Conservation (phyloP, 2,113 vertebrate genomes). For the Phaethornis superciliosus region DNA sequence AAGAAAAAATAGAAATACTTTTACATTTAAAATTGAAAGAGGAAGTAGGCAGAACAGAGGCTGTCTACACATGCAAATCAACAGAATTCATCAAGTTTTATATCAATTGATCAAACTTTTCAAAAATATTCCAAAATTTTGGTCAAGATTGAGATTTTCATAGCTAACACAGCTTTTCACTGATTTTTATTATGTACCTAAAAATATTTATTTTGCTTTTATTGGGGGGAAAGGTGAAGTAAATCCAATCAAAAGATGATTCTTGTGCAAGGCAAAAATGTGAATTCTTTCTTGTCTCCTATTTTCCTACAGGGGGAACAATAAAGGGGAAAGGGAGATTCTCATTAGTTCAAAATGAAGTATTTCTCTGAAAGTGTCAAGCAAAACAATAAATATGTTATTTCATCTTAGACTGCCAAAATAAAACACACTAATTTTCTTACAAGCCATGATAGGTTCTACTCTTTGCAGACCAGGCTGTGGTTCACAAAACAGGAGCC, state of each 20-base stretch:
- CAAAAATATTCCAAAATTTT: background rate
- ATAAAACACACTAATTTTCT: background rate
- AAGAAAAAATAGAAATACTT: accelerated
- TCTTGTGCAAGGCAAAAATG: background rate
- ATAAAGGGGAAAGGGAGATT: background rate
- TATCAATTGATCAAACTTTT: background rate
- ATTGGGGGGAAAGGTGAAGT: background rate
- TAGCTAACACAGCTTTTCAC: background rate
- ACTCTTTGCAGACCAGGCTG: background rate
- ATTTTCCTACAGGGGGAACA: background rate
- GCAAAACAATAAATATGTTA: background rate
- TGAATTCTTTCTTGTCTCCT: background rate
- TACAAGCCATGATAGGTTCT: background rate
- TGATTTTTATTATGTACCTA: background rate
- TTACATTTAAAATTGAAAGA: background rate
- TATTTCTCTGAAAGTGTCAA: background rate
- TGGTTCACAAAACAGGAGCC: background rate
- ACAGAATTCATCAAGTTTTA: background rate
- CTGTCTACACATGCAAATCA: background rate
- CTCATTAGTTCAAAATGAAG: background rate
- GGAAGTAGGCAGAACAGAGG: background rate
- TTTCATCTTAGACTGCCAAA: background rate
- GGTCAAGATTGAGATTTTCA: background rate
- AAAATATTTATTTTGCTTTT: background rate
- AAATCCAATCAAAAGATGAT: background rate